Evolutionary conservation across 2,888 invertebrate genomes (phyloP).

Genomic region (Brachycybe producta): DNA sequence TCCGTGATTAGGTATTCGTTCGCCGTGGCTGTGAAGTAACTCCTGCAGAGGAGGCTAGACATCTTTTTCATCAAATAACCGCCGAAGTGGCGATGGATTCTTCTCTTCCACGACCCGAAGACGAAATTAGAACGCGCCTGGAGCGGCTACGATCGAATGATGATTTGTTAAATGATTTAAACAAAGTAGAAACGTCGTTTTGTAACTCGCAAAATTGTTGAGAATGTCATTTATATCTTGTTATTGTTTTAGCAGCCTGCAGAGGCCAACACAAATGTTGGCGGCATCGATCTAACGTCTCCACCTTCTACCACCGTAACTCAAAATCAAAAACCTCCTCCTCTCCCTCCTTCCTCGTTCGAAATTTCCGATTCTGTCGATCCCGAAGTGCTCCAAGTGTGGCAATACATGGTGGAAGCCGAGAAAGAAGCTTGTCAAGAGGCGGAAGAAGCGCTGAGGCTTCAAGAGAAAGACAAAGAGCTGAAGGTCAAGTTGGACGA

Average conservation of each 20-base stretch:
- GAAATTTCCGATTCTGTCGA: not conserved
- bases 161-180: conserved; percentile 5
- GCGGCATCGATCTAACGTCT: not conserved
- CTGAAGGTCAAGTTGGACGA: conserved; percentile 4
- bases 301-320: not conserved
- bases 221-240: not conserved
- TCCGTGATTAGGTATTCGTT: not conserved
- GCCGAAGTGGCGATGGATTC: conserved; percentile 6
- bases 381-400: conserved; percentile 6
- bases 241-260: conserved; percentile 1
- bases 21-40: not conserved
- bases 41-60: not conserved
- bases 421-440: conserved; percentile 8
- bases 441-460: conserved; percentile 8
- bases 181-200: conserved; percentile 1
- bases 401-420: conserved; percentile 12
- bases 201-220: not conserved
- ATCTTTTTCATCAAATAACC: conserved; percentile 6
- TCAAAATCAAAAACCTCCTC: not conserved
- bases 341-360: not conserved
- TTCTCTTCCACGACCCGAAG: conserved; percentile 5
- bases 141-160: conserved; percentile 4
- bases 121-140: conserved; percentile 8
- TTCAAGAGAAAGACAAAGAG: conserved; percentile 7
- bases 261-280: not conserved